Percentiles rank a stretch among this genome's conserved stretches.
Evolutionary conservation across 2,797 vertebrate genomes (phyloP).

Genomic region (Pseudochirops cupreus): DNA sequence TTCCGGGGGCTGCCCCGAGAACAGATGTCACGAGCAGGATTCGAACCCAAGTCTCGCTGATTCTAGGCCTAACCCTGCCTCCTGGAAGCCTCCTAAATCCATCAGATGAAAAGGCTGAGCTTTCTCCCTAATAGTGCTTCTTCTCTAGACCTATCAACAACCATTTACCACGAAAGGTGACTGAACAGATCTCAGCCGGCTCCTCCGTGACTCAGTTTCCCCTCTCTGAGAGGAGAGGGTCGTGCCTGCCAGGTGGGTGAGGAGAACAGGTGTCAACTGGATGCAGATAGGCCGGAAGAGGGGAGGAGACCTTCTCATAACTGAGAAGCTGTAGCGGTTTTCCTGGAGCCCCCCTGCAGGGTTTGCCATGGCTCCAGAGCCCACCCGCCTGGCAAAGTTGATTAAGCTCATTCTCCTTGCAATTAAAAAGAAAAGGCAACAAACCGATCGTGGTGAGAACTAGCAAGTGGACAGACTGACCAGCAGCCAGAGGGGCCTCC

Average conservation of each 20-base stretch:
- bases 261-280: neutral
- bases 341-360: neutral
- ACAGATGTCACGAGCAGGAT: neutral
- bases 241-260: neutral
- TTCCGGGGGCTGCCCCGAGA: neutral
- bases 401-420: neutral
- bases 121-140: neutral
- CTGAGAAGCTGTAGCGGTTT: neutral
- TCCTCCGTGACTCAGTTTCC: constrained; percentile 20
- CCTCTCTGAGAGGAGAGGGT: neutral
- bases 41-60: too few species aligned
- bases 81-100: neutral
- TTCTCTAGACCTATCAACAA: neutral
- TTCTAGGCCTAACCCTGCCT: neutral
- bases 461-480: neutral
- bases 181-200: neutral
- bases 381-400: constrained; percentile 8
- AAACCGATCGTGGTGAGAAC: constrained; percentile 16
- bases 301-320: neutral
- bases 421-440: neutral
- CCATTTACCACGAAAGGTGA: neutral
- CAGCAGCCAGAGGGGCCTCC: neutral
- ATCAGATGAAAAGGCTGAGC: neutral
- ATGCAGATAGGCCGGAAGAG: neutral
- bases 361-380: neutral